Percentiles rank a stretch among this genome's conserved stretches.
Conservation (phyloP, 2,888 invertebrate species). For the Scelioninae gen. 2 region DNA sequence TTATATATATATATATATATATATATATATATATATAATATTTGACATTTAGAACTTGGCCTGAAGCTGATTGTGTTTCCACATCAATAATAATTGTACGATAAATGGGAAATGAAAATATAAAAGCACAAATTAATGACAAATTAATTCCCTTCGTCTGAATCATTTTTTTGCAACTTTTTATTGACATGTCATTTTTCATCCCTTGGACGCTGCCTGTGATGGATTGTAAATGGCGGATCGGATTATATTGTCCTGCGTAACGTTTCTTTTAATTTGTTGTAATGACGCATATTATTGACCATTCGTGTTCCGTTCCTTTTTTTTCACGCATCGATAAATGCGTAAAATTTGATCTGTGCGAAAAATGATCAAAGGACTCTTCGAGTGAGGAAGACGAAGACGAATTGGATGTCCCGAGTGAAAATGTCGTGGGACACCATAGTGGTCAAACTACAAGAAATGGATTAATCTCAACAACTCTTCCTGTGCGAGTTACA, state of each 20-base stretch:
- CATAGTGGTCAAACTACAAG: slow-evolving; percentile 70
- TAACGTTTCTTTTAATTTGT: background rate
- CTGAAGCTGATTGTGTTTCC: no score
- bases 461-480: slow-evolving; percentile 73
- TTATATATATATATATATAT: no score
- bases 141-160: no score
- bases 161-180: background rate
- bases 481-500: slow-evolving; percentile 74
- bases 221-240: slow-evolving; percentile 66
- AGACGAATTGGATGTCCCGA: slow-evolving; percentile 73
- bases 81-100: no score
- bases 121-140: no score
- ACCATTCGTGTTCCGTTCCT: slow-evolving; percentile 5
- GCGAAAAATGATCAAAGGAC: slow-evolving; percentile 64
- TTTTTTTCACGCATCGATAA: background rate
- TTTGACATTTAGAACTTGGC: no score
- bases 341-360: background rate
- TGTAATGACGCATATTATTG: background rate
- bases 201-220: slow-evolving; percentile 60
- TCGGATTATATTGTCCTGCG: slow-evolving; percentile 24
- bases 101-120: no score
- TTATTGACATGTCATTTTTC: slow-evolving; percentile 41
- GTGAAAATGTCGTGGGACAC: slow-evolving; percentile 71
- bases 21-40: no score
- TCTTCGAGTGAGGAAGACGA: slow-evolving; percentile 74